Percentiles rank a stretch among this genome's conserved stretches.
Conservation (phyloP, 2,797 vertebrate genomes). For the Hippoglossus hippoglossus region DNA sequence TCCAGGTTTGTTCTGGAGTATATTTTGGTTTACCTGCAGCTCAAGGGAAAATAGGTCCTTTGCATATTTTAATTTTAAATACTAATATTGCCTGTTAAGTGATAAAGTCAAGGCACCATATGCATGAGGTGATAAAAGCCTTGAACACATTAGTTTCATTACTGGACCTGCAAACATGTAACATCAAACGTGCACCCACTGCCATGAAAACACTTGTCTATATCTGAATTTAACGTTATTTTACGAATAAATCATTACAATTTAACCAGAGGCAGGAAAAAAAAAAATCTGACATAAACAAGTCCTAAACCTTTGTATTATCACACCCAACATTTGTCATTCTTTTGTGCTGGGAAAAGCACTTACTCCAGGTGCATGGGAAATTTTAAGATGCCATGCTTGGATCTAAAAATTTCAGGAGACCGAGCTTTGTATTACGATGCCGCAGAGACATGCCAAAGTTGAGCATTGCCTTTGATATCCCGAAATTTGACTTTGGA, state of each 20-base stretch:
- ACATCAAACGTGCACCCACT: conserved; percentile 4
- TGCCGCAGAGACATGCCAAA: conserved; percentile 75
- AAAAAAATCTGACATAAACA: background rate
- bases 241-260: background rate
- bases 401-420: conserved; percentile 45
- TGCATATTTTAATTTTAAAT: conserved; percentile 10
- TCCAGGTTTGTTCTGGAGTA: conserved; percentile 65
- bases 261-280: background rate
- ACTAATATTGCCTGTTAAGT: conserved; percentile 11
- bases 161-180: conserved; percentile 8
- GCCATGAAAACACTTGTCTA: conserved; percentile 7
- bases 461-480: conserved; percentile 77
- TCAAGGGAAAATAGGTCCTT: conserved; percentile 18
- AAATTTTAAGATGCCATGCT: conserved; percentile 53
- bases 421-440: conserved; percentile 65
- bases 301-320: conserved; percentile 16
- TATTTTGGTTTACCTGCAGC: conserved; percentile 59
- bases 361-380: conserved; percentile 20
- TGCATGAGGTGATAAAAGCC: conserved; percentile 5
- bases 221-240: background rate
- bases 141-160: background rate
- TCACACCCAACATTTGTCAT: conserved; percentile 24
- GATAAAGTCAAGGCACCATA: conserved; percentile 7
- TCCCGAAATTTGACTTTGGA: conserved; percentile 75
- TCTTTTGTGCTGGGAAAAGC: conserved; percentile 42